Percentiles rank a stretch among this genome's conserved stretches.
phyloP scores from a whole-genome alignment of 1,140 invertebrate species.

The Eupeodes corollae region DNA sequence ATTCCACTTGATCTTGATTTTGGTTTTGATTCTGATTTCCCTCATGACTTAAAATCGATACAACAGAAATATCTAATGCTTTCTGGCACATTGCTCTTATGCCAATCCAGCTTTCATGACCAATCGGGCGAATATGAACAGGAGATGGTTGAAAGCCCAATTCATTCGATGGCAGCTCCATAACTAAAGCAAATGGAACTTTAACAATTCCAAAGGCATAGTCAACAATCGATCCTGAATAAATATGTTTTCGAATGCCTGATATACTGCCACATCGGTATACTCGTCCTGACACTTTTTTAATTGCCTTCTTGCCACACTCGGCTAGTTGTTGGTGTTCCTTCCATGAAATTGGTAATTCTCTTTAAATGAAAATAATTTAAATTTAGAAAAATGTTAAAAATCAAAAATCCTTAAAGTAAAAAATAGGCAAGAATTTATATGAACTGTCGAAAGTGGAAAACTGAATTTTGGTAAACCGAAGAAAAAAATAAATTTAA shows the following conservation, averaged over 20 bases:
- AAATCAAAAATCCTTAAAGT: too few species aligned
- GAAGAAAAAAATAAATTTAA: neutral
- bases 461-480: constrained; percentile 29
- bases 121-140: constrained; percentile 46
- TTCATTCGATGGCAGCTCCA: constrained; percentile 51
- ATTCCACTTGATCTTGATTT: too few species aligned
- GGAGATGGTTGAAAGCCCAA: constrained; percentile 53
- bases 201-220: constrained; percentile 51
- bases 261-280: constrained; percentile 34
- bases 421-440: too few species aligned
- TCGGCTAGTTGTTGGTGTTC: constrained; percentile 26
- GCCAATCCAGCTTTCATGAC: constrained; percentile 42
- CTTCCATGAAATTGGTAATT: constrained; percentile 22
- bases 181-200: constrained; percentile 54
- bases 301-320: constrained; percentile 40
- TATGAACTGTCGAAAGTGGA: too few species aligned
- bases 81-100: constrained; percentile 33
- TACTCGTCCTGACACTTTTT: constrained; percentile 40
- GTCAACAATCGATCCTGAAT: constrained; percentile 58
- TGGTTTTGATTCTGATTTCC: too few species aligned
- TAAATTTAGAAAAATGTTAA: too few species aligned
- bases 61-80: constrained; percentile 15
- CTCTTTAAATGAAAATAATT: too few species aligned
- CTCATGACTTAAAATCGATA: too few species aligned
- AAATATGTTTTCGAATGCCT: constrained; percentile 38